Percentiles rank a stretch among this genome's conserved stretches.
Evolutionary conservation across 1,140 invertebrate genomes (phyloP).

Genomic region (Magallana ariakensis): DNA sequence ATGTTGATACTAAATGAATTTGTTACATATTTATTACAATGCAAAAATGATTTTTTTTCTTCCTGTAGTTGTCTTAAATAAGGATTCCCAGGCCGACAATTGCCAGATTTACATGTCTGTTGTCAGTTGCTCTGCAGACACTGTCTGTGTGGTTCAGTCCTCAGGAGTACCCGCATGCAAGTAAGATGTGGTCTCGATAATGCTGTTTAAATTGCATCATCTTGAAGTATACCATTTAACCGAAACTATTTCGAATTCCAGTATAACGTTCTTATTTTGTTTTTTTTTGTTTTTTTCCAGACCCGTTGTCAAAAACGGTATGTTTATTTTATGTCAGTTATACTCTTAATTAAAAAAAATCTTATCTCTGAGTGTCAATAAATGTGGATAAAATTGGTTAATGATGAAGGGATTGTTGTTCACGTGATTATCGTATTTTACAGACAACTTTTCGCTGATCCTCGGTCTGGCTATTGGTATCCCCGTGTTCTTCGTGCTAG

Average conservation of each 20-base stretch:
- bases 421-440: neutral
- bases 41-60: neutral
- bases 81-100: neutral
- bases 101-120: neutral
- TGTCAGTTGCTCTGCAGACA: neutral
- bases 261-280: neutral
- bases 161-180: neutral
- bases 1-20: no score
- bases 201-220: neutral
- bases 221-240: neutral
- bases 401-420: no score
- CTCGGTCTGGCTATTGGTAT: constrained; percentile 3
- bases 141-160: neutral
- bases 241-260: neutral
- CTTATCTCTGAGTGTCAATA: no score
- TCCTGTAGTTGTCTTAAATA: neutral
- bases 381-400: no score
- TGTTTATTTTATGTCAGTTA: neutral
- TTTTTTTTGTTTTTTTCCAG: neutral
- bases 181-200: neutral
- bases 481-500: neutral
- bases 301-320: constrained; percentile 12
- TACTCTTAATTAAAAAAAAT: no score
- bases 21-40: no score
- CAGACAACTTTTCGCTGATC: constrained; percentile 21